Percentiles rank a stretch among this genome's conserved stretches.
phyloP scores from a whole-genome alignment of 2,888 invertebrate genomes.

The Chrysotoxum bicinctum region DNA sequence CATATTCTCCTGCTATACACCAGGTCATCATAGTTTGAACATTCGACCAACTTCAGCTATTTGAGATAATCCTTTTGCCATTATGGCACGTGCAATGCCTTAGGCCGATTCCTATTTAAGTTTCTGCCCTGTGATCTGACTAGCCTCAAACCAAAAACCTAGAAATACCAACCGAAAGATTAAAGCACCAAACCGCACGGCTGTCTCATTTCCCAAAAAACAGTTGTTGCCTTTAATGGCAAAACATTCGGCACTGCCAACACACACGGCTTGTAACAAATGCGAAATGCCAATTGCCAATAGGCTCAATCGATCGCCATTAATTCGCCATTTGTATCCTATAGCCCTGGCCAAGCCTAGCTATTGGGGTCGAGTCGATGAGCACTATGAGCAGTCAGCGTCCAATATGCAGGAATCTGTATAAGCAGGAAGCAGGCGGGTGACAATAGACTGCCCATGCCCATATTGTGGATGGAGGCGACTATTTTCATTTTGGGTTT shows the following conservation, averaged over 20 bases:
- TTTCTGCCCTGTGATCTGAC: not conserved
- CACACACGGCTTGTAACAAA: constrained; percentile 48
- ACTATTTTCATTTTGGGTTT: constrained; percentile 69
- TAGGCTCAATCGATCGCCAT: constrained; percentile 71
- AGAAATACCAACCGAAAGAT: constrained; percentile 57
- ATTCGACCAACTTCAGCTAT: constrained; percentile 31
- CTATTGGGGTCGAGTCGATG: not conserved
- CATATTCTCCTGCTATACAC: not conserved
- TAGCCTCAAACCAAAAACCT: constrained; percentile 33
- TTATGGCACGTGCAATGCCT: constrained; percentile 54
- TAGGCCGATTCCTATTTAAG: constrained; percentile 46
- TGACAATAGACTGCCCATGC: constrained; percentile 6
- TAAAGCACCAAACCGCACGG: constrained; percentile 64
- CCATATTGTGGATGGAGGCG: constrained; percentile 28
- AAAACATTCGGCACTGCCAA: constrained; percentile 12
- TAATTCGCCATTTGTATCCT: constrained; percentile 65
- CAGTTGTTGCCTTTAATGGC: constrained; percentile 11
- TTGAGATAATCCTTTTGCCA: constrained; percentile 44
- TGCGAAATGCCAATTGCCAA: constrained; percentile 69
- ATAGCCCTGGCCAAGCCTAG: not conserved
- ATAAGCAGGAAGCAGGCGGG: not conserved
- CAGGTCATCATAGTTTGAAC: constrained; percentile 14
- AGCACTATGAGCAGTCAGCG: not conserved
- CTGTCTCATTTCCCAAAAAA: constrained; percentile 58
- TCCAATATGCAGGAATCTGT: not conserved